Percentiles rank a stretch among this genome's conserved stretches.
Evolutionary conservation across 2,797 vertebrate genomes (phyloP).

Genomic region (Echiichthys vipera): DNA sequence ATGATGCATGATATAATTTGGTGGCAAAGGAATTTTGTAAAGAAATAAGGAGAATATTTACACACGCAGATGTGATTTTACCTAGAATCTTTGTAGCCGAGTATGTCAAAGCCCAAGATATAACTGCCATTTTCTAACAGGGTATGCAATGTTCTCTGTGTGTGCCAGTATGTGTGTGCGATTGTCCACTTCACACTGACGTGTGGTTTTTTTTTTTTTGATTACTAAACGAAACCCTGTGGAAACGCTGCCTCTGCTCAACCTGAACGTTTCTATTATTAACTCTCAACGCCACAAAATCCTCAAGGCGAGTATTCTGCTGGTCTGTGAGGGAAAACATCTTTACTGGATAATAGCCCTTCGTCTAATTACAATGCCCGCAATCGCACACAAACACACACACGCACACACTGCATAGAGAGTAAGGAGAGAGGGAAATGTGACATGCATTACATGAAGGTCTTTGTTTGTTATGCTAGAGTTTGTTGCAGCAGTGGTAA

Average conservation of each 20-base stretch:
- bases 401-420: constrained; percentile 23
- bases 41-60: background rate
- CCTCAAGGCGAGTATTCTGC: constrained; percentile 79
- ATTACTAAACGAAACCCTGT: constrained; percentile 78
- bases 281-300: constrained; percentile 85
- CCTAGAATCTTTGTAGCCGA: background rate
- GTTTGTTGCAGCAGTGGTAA: constrained; percentile 9
- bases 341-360: constrained; percentile 86
- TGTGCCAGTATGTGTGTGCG: constrained; percentile 21
- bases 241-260: constrained; percentile 85
- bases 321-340: constrained; percentile 89
- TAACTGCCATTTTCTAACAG: constrained; percentile 22
- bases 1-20: constrained; percentile 7
- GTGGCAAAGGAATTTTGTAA: background rate
- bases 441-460: constrained; percentile 17
- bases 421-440: constrained; percentile 22
- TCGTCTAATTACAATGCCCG: constrained; percentile 85
- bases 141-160: background rate
- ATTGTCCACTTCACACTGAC: constrained; percentile 50
- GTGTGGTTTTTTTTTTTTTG: constrained; percentile 67
- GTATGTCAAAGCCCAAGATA: constrained; percentile 10
- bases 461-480: constrained; percentile 16
- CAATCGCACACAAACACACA: constrained; percentile 51
- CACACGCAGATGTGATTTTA: background rate
- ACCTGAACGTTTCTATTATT: constrained; percentile 90